Base-by-base conservation (phyloP, 2,888 invertebrate genomes). In the Eueremaeus valkanovi region DNA sequence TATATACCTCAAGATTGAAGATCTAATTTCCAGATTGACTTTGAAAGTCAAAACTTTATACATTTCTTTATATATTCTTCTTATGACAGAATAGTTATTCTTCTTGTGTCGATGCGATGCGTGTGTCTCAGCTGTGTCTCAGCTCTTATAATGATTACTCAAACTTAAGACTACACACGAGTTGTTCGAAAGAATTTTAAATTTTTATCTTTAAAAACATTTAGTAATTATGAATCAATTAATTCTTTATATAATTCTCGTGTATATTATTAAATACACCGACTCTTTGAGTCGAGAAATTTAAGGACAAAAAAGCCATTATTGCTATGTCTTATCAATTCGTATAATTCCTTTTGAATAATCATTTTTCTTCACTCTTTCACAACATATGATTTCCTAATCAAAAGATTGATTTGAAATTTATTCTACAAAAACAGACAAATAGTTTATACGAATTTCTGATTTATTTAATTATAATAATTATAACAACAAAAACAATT, bases 181-280 rank as follows among this genome's bases (percentile, higher is more conserved):
- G 5, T 49, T 55, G 24, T 27, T 55, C 3, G 3, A 55, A 27
- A 55, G 24, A 21, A 55, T 55, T 55, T 24, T 5, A 9, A 21
- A 27, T 55, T 55, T 21, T 55, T 55, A 55, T 55, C 55, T 55
- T 13, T 24, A 9, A 24, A 55, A 55, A 18, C 9, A 21, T 55
- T 55, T 24, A 55, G 27, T 55, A 55, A 55, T 55, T 55, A 55
- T 55, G 21, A 55, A 55, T 55, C 55, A 27, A 55, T 55, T 55
- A 55, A 55, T 55, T 24, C 1, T 16, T 55, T 21, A 5, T 24
- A 9, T 24, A 18, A 55, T 55, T 55, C 24, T 55, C 8, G 6
- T 55, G 8, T 55, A 24, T 24, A 24, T 55, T 11, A 49, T 49
- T 49, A 49, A 55, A 24, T 49, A 49, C n/a, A 18, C 13, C 8